Percentiles rank a stretch among this genome's conserved stretches.
Conservation (phyloP, 1,140 invertebrate genomes). For the Atta texana region DNA sequence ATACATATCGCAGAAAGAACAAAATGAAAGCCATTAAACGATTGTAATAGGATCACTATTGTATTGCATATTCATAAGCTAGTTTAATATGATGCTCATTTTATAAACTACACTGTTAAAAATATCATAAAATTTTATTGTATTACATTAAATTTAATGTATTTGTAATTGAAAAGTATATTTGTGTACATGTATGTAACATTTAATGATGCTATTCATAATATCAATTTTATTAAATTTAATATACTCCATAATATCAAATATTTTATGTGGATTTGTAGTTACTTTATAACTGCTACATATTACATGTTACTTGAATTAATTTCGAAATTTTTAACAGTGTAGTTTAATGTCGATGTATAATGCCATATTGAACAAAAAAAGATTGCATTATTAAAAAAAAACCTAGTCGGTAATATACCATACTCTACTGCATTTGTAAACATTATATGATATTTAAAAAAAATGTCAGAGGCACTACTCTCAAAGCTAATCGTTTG, state of each 20-base stretch:
- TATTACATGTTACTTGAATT: no score
- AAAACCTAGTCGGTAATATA: neutral
- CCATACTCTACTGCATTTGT: conserved; percentile 44
- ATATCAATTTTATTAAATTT: no score
- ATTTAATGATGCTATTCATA: no score
- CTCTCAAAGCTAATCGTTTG: conserved; percentile 4
- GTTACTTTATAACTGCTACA: no score
- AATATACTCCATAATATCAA: no score
- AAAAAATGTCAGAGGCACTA: conserved; percentile 27
- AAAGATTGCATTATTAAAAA: neutral
- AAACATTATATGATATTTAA: neutral
- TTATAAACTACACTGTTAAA: conserved; percentile 34
- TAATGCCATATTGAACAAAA: conserved; percentile 33
- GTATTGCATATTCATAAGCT: conserved; percentile 65
- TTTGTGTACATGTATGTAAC: no score
- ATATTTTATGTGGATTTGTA: no score
- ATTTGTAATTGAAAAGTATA: no score
- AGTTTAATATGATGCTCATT: conserved; percentile 56
- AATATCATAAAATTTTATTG: no score
- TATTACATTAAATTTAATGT: no score
- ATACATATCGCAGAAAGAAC: conserved; percentile 50
- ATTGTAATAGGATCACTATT: conserved; percentile 49
- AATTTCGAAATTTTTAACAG: no score
- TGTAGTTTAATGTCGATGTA: conserved; percentile 34
- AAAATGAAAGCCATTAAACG: conserved; percentile 55